Conservation (phyloP, 64 coral and sea anemone species). For the Montipora capricornis region DNA sequence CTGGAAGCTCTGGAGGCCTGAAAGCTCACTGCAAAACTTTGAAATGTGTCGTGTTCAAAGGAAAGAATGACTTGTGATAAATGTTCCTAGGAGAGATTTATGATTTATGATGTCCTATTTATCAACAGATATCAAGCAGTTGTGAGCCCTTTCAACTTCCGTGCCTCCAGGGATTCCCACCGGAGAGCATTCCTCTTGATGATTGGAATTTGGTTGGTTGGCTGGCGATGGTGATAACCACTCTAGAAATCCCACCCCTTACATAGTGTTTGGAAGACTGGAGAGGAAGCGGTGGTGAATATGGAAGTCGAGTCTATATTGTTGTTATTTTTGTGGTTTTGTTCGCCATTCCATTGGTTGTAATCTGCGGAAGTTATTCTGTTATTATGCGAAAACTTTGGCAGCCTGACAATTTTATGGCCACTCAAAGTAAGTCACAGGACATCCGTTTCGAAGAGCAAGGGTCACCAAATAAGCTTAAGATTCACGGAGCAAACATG, state of each 20-base stretch:
- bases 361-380: slow-evolving; percentile 61
- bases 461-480: background rate
- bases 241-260: background rate
- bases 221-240: slow-evolving; percentile 8
- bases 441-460: background rate
- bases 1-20: too few species aligned
- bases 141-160: slow-evolving; percentile 68
- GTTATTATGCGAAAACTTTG: slow-evolving; percentile 64
- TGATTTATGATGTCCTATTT: background rate
- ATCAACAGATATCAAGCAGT: slow-evolving; percentile 72
- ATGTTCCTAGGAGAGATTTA: too few species aligned
- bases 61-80: too few species aligned
- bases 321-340: slow-evolving; percentile 65
- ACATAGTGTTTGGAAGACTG: slow-evolving; percentile 66
- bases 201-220: slow-evolving; percentile 74
- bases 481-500: slow-evolving; percentile 24
- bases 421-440: background rate
- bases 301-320: slow-evolving; percentile 61
- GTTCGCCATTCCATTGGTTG: slow-evolving; percentile 72
- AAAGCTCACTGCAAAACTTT: too few species aligned
- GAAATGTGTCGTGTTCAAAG: too few species aligned
- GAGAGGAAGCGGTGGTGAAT: slow-evolving; percentile 48
- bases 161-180: slow-evolving; percentile 61
- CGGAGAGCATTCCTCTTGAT: slow-evolving; percentile 53
- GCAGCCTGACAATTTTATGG: slow-evolving; percentile 36